Conservation (phyloP, 1,140 invertebrate species). For the Pollicipes pollicipes region DNA sequence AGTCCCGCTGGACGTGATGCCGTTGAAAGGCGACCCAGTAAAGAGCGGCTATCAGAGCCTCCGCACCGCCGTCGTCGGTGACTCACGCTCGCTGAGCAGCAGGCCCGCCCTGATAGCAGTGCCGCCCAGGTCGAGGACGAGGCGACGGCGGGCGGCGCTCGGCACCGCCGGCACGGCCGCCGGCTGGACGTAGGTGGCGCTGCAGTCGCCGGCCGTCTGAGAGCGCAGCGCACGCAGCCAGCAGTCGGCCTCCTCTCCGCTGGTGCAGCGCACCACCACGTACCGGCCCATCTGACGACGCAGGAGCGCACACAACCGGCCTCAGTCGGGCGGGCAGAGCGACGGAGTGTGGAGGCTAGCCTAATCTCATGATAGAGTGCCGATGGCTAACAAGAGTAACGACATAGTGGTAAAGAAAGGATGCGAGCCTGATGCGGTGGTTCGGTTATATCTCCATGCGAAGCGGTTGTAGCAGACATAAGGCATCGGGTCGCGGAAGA, state of each 20-base stretch:
- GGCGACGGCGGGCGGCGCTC: conserved; percentile 23
- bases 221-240: conserved; percentile 35
- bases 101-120: conserved; percentile 39
- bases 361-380: too few species aligned
- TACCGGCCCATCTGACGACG: conserved; percentile 34
- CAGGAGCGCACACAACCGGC: too few species aligned
- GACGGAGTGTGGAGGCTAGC: too few species aligned
- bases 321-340: conserved; percentile 9
- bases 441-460: too few species aligned
- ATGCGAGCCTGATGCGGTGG: too few species aligned
- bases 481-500: too few species aligned
- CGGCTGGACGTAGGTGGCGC: conserved; percentile 34
- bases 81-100: conserved; percentile 33
- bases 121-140: conserved; percentile 41
- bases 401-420: too few species aligned
- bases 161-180: conserved; percentile 26
- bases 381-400: too few species aligned
- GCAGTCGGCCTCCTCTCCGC: conserved; percentile 30
- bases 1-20: too few species aligned
- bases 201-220: conserved; percentile 33
- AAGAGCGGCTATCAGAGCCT: too few species aligned
- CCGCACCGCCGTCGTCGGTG: neutral
- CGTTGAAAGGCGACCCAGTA: too few species aligned
- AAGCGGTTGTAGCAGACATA: too few species aligned
- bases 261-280: conserved; percentile 32